Percentiles rank a stretch among this genome's conserved stretches.
Conservation (phyloP, 2,888 invertebrate genomes). For the Acronicta leporina region DNA sequence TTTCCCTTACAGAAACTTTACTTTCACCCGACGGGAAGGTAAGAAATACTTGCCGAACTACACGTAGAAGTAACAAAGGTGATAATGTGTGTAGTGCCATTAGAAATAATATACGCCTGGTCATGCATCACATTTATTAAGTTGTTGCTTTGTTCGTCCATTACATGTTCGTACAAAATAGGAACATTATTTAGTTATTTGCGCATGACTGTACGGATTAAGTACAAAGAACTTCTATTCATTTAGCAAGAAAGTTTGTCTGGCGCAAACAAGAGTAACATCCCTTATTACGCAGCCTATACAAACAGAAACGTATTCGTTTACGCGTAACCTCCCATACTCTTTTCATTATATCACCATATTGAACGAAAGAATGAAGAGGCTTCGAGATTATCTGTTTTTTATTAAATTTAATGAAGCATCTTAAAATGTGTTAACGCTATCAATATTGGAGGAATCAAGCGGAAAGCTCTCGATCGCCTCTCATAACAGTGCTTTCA, state of each 20-base stretch:
- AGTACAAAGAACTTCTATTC: slow-evolving; percentile 64
- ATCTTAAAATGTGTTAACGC: slow-evolving; percentile 28
- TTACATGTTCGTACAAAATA: slow-evolving; percentile 40
- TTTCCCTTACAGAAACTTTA: slow-evolving; percentile 94
- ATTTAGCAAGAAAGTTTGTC: slow-evolving; percentile 70
- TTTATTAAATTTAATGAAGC: slow-evolving; percentile 37
- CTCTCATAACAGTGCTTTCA: slow-evolving; percentile 64
- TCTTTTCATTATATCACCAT: slow-evolving; percentile 41
- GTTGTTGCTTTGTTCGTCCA: slow-evolving; percentile 28
- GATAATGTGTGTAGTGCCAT: slow-evolving; percentile 3
- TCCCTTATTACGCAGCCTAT: slow-evolving; percentile 72
- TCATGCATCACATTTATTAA: slow-evolving; percentile 49
- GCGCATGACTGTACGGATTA: slow-evolving; percentile 47
- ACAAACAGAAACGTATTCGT: slow-evolving; percentile 64
- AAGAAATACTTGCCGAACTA: slow-evolving; percentile 44
- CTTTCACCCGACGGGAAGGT: slow-evolving; percentile 94
- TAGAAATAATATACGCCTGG: slow-evolving; percentile 17
- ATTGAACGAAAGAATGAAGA: slow-evolving; percentile 21
- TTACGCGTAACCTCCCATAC: slow-evolving; percentile 43
- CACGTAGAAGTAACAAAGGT: neutral
- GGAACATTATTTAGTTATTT: slow-evolving; percentile 55
- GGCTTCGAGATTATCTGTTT: slow-evolving; percentile 35
- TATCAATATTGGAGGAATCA: slow-evolving; percentile 51
- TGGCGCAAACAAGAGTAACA: slow-evolving; percentile 68
- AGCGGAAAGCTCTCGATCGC: slow-evolving; percentile 60